Evolutionary conservation across 2,888 invertebrate genomes (phyloP).

Genomic region (Eugnorisma glareosa): DNA sequence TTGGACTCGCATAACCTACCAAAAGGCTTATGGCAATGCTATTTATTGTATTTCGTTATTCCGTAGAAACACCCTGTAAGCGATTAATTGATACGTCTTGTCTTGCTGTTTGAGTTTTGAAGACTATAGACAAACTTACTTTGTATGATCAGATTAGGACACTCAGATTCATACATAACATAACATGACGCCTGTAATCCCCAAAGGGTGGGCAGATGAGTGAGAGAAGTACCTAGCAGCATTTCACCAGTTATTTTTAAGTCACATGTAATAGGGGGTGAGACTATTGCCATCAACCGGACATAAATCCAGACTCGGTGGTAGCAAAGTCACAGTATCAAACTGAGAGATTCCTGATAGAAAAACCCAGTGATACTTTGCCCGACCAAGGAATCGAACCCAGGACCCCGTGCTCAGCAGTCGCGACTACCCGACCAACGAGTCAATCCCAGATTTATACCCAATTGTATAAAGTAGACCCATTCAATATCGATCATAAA

Average conservation of each 20-base stretch:
- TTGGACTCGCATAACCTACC: background rate
- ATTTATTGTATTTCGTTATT: background rate
- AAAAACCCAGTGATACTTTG: background rate
- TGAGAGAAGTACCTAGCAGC: background rate
- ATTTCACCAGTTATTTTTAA: background rate
- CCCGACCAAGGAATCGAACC: background rate
- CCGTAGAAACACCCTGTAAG: background rate
- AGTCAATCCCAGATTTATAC: background rate
- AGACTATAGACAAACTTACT: background rate
- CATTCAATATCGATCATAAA: slow-evolving; percentile 6
- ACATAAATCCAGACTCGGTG: background rate
- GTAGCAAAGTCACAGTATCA: no score
- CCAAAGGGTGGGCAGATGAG: background rate
- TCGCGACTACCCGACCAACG: background rate
- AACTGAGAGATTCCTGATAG: background rate
- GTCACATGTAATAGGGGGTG: background rate
- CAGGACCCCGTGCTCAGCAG: background rate
- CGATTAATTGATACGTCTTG: background rate
- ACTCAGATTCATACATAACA: background rate
- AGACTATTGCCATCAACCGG: background rate
- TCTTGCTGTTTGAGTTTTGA: background rate
- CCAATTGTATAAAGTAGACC: background rate
- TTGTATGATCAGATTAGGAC: background rate
- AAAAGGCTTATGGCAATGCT: background rate
- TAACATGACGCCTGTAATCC: background rate